Percentiles rank a stretch among this genome's conserved stretches.
phyloP scores from a whole-genome alignment of 2,797 vertebrate species.

The Gallinago nigripennis region DNA sequence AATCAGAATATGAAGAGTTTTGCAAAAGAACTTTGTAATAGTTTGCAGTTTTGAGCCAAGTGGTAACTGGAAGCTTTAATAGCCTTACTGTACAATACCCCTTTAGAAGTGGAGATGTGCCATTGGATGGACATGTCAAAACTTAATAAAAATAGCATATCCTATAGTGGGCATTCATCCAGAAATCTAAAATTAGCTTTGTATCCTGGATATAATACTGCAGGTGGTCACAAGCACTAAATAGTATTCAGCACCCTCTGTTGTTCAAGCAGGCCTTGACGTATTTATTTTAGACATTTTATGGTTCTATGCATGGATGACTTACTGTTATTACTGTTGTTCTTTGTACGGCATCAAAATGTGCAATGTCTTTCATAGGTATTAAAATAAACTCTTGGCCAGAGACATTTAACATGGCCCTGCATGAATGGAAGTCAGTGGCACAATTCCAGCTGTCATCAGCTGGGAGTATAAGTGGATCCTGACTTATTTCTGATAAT shows the following conservation, averaged over 20 bases:
- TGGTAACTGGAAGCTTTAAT: not conserved
- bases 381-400: not conserved
- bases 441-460: not conserved
- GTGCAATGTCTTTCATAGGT: not conserved
- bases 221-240: not conserved
- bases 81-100: not conserved
- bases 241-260: not conserved
- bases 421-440: not conserved
- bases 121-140: not conserved
- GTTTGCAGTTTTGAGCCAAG: not conserved
- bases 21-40: not conserved
- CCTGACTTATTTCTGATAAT: not conserved
- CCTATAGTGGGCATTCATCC: constrained; percentile 21
- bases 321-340: not conserved
- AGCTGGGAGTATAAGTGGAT: not conserved
- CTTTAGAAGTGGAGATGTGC: constrained; percentile 9
- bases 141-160: constrained; percentile 32
- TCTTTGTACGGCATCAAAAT: not conserved
- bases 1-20: not conserved
- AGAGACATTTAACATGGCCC: not conserved
- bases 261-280: not conserved
- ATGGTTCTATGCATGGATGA: not conserved
- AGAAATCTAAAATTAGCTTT: constrained; percentile 54
- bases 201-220: not conserved
- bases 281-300: not conserved